Base-by-base conservation (phyloP, 2,888 invertebrate genomes). In the Tiphia femorata region DNA sequence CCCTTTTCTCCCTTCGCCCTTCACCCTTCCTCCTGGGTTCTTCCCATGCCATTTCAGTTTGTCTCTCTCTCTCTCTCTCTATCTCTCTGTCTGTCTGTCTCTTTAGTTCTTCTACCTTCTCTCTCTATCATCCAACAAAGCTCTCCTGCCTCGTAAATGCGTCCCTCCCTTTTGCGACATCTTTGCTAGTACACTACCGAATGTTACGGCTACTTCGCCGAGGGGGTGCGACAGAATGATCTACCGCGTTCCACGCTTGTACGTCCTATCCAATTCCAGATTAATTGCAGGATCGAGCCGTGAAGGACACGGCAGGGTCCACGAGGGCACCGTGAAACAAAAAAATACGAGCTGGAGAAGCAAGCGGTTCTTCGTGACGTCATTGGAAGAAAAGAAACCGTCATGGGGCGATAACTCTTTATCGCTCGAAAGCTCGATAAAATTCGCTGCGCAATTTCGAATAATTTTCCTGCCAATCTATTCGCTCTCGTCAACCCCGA, bases 221-320 rank as follows among this genome's bases (percentile, higher is more conserved):
- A 12, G 7, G 44, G 33, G 27, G 25, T 43, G 25, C 29, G 16
- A 16, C 43, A 27, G 27, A 25, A 20, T 27, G 25, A n/a, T 21
- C 43, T n/a, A n/a, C 27, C 43, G 12, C 12, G 3, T 14, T 46
- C 12, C 20, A 30, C 33, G 35, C n/a, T n/a, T 42, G 57, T 42
- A 58, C 52, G 62, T 73, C 65, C 70, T 71, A 77, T 76, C 77
- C 77, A 72, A 75, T 78, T 79, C 67, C 75, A 73, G 73, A 79
- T 79, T 79, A 79, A 79, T 79, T 79, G 75, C 70, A 66, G 72
- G 73, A 70, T 69, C 57, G 58, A 48, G 33, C 55, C 17, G n/a
- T n/a, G 57, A 52, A 57, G 68, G 59, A 66, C 68, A 65, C n/a
- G n/a, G n/a, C n/a, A 59, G 72, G 70, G 58, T 70, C 70, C 46